Base-by-base conservation (phyloP, 1,140 invertebrate genomes). In the Hycleus phaleratus region DNA sequence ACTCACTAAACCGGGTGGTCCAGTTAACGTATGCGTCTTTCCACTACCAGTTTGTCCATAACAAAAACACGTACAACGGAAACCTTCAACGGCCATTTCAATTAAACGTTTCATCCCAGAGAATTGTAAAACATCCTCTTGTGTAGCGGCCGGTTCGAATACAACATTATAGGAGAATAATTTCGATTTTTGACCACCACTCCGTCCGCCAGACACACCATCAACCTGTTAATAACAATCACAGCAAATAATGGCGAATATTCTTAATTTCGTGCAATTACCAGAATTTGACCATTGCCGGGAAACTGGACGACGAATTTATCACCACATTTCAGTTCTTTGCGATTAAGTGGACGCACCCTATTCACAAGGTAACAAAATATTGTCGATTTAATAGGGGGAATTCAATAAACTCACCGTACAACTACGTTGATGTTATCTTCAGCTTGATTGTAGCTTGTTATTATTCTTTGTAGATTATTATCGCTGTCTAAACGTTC, bases 41-140 rank as follows among this genome's bases (percentile, higher is more conserved):
- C 95, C 95, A 68, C 91, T 93, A 18, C 95, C 95, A 0, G 95
- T 98, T 76, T 98, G 95, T 43, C 95, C 95, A 75, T 98, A 98
- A 68, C 95, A 97, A 73, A 95, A 91, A 7, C 85, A 85, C 3
- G 95, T 98, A 60, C 91, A 91, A 59, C 91, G 91, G 73, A 95
- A 97, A 0, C 93, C 93, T 67, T 93, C 90, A 3, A 95, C 81
- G 8, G 91, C 90, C 90, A 95, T 95, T 69, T 94, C 90, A 52
- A 95, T 85, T 8, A 96, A 82, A 32, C 87, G 80, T 69, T 88
- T 90, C 38, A 94, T 81, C 1, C 91, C 90, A 2, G 85, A 91
- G 75, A 89, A 88, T 73, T 90, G 85, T 32, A 92, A 74, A 42
- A 92, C 81, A 66, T 88, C 88, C 61, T 83, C 81, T 74, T 95